Percentiles rank a stretch among this genome's conserved stretches.
Evolutionary conservation across 2,113 vertebrate species (phyloP).

Genomic region (Podarcis cretensis): DNA sequence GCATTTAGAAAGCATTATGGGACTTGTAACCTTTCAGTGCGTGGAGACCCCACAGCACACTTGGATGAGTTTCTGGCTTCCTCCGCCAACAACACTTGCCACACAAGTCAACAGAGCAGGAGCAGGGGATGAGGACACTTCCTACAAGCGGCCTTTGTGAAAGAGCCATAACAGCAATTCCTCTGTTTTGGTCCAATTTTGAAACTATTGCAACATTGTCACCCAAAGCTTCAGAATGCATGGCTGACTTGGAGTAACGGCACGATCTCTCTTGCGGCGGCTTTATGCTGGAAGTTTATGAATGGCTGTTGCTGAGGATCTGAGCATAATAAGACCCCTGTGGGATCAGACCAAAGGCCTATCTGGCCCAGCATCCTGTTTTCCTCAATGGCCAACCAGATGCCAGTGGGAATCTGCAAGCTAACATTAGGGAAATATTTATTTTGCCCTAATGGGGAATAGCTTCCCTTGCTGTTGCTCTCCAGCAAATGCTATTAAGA

Average conservation of each 20-base stretch:
- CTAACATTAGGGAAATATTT: no score
- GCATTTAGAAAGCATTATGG: not conserved
- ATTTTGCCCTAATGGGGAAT: not conserved
- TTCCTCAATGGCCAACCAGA: not conserved
- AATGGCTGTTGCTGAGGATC: not conserved
- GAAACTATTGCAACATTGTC: not conserved
- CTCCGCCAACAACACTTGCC: not conserved
- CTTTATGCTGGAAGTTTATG: not conserved
- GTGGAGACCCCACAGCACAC: not conserved
- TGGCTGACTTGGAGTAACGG: not conserved
- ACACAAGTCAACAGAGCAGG: not conserved
- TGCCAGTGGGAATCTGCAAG: not conserved
- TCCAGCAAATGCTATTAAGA: not conserved
- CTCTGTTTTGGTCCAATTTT: not conserved
- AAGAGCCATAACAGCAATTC: not conserved
- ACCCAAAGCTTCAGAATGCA: not conserved
- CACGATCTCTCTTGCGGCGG: not conserved
- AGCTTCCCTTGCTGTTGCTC: not conserved
- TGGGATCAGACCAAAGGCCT: not conserved
- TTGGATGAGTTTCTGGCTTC: constrained; percentile 11
- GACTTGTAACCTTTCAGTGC: not conserved
- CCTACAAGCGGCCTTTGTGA: not conserved
- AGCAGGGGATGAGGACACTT: not conserved
- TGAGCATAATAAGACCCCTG: no score
- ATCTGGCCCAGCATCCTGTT: not conserved